Evolutionary conservation across 2,797 vertebrate genomes (phyloP).

Genomic region (Thripadectes ignobilis): DNA sequence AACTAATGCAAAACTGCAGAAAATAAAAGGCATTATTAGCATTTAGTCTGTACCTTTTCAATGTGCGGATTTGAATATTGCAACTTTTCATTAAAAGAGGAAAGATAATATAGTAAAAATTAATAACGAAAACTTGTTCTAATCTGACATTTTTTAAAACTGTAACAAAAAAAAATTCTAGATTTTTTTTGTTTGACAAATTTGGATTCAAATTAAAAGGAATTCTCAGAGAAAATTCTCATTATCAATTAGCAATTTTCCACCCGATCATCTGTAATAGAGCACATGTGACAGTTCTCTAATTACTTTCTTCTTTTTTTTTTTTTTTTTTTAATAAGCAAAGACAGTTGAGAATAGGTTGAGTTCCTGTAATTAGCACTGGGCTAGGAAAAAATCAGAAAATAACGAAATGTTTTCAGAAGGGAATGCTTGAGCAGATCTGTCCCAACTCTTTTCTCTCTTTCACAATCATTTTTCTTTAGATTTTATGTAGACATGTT

Average conservation of each 20-base stretch:
- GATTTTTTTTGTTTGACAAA: neutral
- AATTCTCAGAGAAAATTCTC: neutral
- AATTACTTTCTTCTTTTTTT: neutral
- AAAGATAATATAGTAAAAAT: neutral
- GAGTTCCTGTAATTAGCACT: constrained; percentile 26
- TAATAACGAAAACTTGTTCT: neutral
- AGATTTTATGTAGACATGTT: neutral
- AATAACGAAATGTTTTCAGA: constrained; percentile 26
- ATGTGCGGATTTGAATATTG: neutral
- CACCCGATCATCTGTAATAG: neutral
- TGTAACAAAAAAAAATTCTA: neutral
- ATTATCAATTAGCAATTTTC: constrained; percentile 21
- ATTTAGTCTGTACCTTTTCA: neutral
- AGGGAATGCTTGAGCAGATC: neutral
- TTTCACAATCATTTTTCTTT: neutral
- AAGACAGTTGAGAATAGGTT: constrained; percentile 13
- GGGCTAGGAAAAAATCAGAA: neutral
- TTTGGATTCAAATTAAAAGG: neutral
- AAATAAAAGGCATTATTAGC: constrained; percentile 15
- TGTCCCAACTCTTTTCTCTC: neutral
- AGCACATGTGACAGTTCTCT: neutral
- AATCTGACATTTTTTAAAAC: neutral
- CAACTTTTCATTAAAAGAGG: neutral
- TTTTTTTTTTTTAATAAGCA: neutral
- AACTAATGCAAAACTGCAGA: neutral